Percentiles rank a stretch among this genome's conserved stretches.
Evolutionary conservation across 2,113 vertebrate genomes (phyloP).

Genomic region (Gracilinanus agilis): DNA sequence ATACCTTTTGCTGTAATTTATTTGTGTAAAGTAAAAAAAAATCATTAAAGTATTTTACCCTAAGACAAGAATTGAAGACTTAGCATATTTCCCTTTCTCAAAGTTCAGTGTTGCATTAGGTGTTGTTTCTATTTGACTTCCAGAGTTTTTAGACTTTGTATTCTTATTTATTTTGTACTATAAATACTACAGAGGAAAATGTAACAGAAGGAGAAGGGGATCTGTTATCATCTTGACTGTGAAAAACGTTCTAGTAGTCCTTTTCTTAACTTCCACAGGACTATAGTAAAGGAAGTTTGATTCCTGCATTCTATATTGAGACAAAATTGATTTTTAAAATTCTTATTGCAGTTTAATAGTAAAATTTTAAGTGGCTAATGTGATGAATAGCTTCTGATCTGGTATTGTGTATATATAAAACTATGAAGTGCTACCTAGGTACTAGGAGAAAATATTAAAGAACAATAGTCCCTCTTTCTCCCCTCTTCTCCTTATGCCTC

Average conservation of each 20-base stretch:
- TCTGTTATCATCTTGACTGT: background rate
- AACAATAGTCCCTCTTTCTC: background rate
- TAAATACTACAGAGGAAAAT: background rate
- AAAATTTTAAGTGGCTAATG: background rate
- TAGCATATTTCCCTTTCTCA: slow-evolving; percentile 21
- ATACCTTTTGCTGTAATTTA: background rate
- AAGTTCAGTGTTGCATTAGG: background rate
- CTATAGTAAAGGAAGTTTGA: background rate
- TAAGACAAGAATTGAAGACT: slow-evolving; percentile 1
- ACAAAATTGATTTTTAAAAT: slow-evolving; percentile 37
- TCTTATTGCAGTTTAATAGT: slow-evolving; percentile 1
- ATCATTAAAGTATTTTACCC: slow-evolving; percentile 17
- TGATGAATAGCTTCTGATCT: slow-evolving; percentile 21
- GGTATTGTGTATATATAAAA: background rate
- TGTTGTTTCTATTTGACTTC: slow-evolving; percentile 32
- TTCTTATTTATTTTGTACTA: background rate
- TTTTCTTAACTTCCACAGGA: slow-evolving; percentile 1
- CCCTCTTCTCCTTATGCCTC: background rate
- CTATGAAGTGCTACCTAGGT: background rate
- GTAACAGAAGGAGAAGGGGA: background rate
- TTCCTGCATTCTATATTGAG: background rate
- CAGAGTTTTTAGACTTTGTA: background rate
- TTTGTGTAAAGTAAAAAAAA: slow-evolving; percentile 31
- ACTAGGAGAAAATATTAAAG: background rate
- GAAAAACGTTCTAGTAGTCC: background rate